Percentiles rank a stretch among this genome's conserved stretches.
Conservation (phyloP, 2,797 vertebrate species). For the Lerista edwardsae region DNA sequence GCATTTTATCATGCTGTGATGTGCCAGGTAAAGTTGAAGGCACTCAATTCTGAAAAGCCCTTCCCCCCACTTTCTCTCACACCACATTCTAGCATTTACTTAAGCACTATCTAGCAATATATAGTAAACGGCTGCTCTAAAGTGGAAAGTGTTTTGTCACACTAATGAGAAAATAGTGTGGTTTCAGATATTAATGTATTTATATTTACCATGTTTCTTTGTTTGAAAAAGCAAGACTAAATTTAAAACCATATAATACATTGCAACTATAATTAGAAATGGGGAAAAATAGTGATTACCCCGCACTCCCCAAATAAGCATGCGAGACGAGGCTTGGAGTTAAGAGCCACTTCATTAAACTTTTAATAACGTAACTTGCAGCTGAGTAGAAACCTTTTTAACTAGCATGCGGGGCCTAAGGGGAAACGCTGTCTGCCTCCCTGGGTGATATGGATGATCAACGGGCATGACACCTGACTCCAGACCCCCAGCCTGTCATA, state of each 20-base stretch:
- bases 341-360: too few relatives aligned
- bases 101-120: neutral
- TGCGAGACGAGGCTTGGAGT: too few relatives aligned
- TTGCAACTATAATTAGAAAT: neutral
- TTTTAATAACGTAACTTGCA: too few relatives aligned
- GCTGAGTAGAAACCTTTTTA: too few relatives aligned
- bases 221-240: neutral
- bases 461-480: too few relatives aligned
- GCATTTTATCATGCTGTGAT: neutral
- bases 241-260: neutral
- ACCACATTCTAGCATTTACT: neutral
- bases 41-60: neutral
- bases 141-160: neutral
- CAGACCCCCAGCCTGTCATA: too few relatives aligned
- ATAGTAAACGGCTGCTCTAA: neutral
- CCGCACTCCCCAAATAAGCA: too few relatives aligned
- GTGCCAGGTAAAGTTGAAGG: neutral
- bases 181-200: neutral
- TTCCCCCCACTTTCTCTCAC: neutral
- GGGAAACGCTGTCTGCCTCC: too few relatives aligned
- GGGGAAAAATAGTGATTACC: too few relatives aligned
- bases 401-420: too few relatives aligned
- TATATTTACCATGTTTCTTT: too few relatives aligned
- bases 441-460: too few relatives aligned
- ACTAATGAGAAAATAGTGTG: neutral